Evolutionary conservation across 2,797 vertebrate genomes (phyloP), one percentile per base, ranked within the genome.

Genomic region (Anabacerthia variegaticeps): DNA sequence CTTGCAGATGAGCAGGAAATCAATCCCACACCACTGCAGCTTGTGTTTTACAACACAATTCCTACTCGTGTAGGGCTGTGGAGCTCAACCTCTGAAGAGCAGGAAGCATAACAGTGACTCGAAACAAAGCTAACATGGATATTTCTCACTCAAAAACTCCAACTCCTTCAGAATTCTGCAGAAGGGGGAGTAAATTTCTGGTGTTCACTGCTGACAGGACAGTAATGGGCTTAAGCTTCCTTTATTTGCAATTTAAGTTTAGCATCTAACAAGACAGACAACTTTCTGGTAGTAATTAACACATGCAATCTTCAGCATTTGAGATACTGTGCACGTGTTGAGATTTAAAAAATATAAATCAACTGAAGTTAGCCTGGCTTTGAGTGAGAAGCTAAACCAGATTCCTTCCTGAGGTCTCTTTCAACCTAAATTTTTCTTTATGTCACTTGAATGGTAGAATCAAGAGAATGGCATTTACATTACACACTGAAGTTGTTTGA

Each of bases 1-100:
- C 78, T 95, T 84, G 76, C 80, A 95, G 85, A 90, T 20, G 68
- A 77, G 19, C 46, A 95, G 83, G 88, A 94, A 93, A 88, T 78
- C 51, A 91, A 73, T 62, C 66, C 62, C 88, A 75, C 61, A 65
- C 23, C 19, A 12, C 1, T 18, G 66, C 85, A 88, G 85, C 58
- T 44, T 24, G 8, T 9, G 10, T 30, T 54, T 43, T 56, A 88
- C 54, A 44, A 30, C 3, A 51, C 10, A 23, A 46, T 12, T 71
- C 28, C 27, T 28, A 26, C 32, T 75, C 1, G 0, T 6, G 13
- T 1, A 49, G 49, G 49, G 51, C 52, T 66, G 39, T 2, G 28
- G 30, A 81, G 44, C 20, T 44, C 36, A 49, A 81, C 8, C 48
- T 77, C 61, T 61, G 41, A 46, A 65, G n/a, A 13, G 49, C 54